These are phyloP conservation scores for Halesus radiatus DNA, from an alignment of 1,140 invertebrate genomes.

Conservation along the genomic window DNA sequence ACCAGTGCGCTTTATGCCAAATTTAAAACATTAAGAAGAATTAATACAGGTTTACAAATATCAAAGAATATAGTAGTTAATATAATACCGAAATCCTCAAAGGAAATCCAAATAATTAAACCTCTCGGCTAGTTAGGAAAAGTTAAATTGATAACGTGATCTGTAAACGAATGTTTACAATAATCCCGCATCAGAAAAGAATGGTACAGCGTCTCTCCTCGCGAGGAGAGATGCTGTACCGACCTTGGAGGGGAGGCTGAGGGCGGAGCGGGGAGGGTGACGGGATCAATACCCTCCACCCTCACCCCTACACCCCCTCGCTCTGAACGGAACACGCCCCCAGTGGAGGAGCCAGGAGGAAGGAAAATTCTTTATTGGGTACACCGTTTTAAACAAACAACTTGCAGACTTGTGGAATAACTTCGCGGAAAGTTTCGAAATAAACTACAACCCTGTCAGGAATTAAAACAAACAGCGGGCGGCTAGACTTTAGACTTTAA, in stretches of 20 bases:
- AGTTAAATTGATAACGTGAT: background rate
- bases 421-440: background rate
- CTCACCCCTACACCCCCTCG: background rate
- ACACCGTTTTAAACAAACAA: slow-evolving; percentile 11
- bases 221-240: background rate
- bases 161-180: slow-evolving; percentile 4
- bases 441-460: background rate
- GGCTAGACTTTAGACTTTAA: too few relatives aligned
- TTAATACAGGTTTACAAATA: background rate
- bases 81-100: too few relatives aligned
- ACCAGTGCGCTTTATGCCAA: too few relatives aligned
- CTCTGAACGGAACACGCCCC: background rate
- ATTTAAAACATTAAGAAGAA: background rate
- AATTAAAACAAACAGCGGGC: background rate
- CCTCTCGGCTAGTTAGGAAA: too few relatives aligned
- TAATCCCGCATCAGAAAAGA: background rate
- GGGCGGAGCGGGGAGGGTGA: slow-evolving; percentile 1
- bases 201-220: background rate
- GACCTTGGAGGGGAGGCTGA: slow-evolving; percentile 24
- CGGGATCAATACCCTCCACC: slow-evolving; percentile 36
- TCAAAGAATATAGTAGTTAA: too few relatives aligned
- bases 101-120: too few relatives aligned
- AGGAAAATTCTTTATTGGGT: slow-evolving; percentile 1
- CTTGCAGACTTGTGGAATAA: slow-evolving; percentile 2
- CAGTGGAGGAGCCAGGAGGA: background rate